phyloP scores from a whole-genome alignment of 1,140 invertebrate species.

The Oedothorax gibbosus region DNA sequence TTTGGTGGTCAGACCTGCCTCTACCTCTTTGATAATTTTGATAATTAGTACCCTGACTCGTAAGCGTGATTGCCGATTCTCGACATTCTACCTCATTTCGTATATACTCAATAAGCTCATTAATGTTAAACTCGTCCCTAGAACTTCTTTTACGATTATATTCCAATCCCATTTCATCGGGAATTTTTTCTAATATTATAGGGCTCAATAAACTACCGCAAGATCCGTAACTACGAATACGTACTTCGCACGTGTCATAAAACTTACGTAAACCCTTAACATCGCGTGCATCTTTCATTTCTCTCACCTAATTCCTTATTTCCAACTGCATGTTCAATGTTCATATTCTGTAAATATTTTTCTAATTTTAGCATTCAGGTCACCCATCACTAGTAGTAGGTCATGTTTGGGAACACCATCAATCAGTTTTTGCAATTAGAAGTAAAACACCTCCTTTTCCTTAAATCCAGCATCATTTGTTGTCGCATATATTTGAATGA shows the following conservation, averaged over 20 bases:
- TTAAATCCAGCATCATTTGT: too few species aligned
- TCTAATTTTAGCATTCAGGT: too few species aligned
- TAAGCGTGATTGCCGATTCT: not conserved
- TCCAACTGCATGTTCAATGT: too few species aligned
- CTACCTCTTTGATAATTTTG: not conserved
- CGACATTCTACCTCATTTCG: conserved; percentile 11
- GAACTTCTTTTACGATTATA: not conserved
- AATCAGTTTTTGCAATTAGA: too few species aligned
- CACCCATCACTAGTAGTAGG: too few species aligned
- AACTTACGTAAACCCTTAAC: conserved; percentile 1
- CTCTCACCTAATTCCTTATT: too few species aligned
- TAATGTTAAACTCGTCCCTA: not conserved
- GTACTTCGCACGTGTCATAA: conserved; percentile 17
- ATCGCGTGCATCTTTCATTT: not conserved
- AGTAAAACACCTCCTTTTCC: too few species aligned
- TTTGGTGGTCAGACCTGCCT: not conserved
- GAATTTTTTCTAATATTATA: not conserved
- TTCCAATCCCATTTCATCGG: not conserved
- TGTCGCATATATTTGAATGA: too few species aligned
- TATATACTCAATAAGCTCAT: not conserved
- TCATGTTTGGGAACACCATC: too few species aligned
- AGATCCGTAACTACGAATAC: conserved; percentile 1
- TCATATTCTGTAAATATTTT: too few species aligned
- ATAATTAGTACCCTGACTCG: not conserved
- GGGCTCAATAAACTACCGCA: not conserved